Base-by-base conservation (phyloP, 1,140 invertebrate genomes). In the Mamestra configurata region DNA sequence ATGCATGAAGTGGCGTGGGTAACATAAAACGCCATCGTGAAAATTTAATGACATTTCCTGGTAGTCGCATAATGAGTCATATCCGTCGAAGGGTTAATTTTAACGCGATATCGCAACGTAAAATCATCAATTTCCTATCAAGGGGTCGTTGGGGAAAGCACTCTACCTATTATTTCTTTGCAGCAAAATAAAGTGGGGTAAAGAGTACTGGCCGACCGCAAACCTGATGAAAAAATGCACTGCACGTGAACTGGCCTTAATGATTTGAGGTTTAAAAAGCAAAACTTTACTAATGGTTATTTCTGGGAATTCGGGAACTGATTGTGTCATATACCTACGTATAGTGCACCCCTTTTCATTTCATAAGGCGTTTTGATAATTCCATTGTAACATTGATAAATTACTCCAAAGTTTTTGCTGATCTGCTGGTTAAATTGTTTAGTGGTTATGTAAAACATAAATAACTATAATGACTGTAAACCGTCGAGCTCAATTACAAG, bases 31-130 rank as follows among this genome's bases (percentile, higher is more conserved):
- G 90, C 89, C 88, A 93, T 92, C 89, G 90, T 95, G 93, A 94
- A 95, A 95, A 93, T 93, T 95, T 95, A 93, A 95, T 95, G 90
- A 92, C 89, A 89, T 91, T 94, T 93, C 92, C 93, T 93, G 90
- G 92, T 93, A 90, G 88, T 87, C 84, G 81, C 82, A 80, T 93
- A 94, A 95, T 95, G 93, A 95, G 84, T 94, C 93, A 93, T 90
- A 92, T 93, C 90, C 90, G 90, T 86, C 85, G 88, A 92, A 92
- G 90, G 92, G 92, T 92, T 90, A 89, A 90, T 93, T 91, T 94
- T 92, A 90, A 91, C 84, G 86, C 89, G 86, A 90, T 91, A 93
- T 91, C 86, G 89, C 82, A 79, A 86, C 83, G 81, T 79, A 73
- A 90, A 91, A 91, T 93, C 88, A 85, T 88, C 87, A 89, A 86